Evolutionary conservation across 2,888 invertebrate species (phyloP), one percentile per base, ranked within the genome.

Genomic region (Tanypteryx hageni): DNA sequence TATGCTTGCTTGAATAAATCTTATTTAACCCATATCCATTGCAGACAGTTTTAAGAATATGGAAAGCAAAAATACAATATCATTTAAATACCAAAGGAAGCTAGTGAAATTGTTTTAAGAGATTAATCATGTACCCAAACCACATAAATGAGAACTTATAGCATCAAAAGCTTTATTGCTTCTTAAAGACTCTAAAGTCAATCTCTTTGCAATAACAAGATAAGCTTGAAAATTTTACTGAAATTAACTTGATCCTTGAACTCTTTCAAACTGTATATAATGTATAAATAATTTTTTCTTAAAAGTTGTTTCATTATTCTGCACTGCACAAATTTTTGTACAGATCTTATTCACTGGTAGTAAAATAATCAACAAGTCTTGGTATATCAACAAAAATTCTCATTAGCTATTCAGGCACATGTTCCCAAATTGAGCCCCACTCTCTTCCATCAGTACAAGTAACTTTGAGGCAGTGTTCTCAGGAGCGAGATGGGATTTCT

Each of bases 401-500:
- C 89, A 89, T 64, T 44, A 68, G 89, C 89, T 89, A 68, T 89
- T 89, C 89, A 89, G 89, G 89, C 89, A 89, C 89, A 89, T 89
- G 64, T 61, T 89, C 31, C 44, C 89, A 89, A 89, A 11, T 64
- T 61, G 64, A 64, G 64, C 89, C 64, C 44, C 89, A 64, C n/a
- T 4, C 13, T 31, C 89, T 18, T 89, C 11, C 57, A 44, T 83
- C 57, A 57, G 56, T 56, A 56, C n/a, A 56, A n/a, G 44, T 83
- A 44, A 18, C 31, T 18, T 64, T n/a, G 64, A 89, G 89, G 89
- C 89, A 89, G 89, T 89, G 64, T 59, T 83, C 92, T 92, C 92
- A 92, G 81, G 92, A 92, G 92, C 84, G 92, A 61, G 92, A 68
- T 31, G 92, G 92, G 31, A 92, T 92, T 81, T 93, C 92, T 31